Conservation (phyloP, 1,140 invertebrate genomes). For the Aporrectodea caliginosa region DNA sequence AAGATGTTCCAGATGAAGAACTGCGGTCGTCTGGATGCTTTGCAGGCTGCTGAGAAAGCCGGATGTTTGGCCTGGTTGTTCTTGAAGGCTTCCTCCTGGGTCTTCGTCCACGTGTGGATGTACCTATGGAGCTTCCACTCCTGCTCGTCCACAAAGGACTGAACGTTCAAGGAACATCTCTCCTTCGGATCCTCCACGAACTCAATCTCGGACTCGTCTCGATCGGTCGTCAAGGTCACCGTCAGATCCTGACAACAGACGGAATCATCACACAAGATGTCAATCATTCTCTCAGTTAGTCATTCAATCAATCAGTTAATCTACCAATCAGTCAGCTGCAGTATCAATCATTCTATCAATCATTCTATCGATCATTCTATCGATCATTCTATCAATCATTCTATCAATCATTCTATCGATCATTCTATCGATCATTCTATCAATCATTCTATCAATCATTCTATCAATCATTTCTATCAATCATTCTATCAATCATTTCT, state of each 20-base stretch:
- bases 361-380: not conserved
- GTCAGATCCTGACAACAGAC: slow-evolving; percentile 17
- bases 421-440: not conserved
- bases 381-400: not conserved
- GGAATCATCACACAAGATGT: not conserved
- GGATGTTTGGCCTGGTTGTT: slow-evolving; percentile 15
- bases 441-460: not conserved
- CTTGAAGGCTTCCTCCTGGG: slow-evolving; percentile 2
- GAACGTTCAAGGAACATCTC: slow-evolving; percentile 21
- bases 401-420: not conserved
- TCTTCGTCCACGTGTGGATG: slow-evolving; percentile 19
- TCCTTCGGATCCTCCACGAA: slow-evolving; percentile 18
- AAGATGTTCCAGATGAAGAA: slow-evolving; percentile 37
- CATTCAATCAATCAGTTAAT: not conserved
- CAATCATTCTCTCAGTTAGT: not conserved
- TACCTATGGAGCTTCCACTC: slow-evolving; percentile 22
- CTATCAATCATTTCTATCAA: not conserved
- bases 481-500: not conserved
- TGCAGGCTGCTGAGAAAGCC: slow-evolving; percentile 20
- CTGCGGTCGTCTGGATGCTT: slow-evolving; percentile 31
- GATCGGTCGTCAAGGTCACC: slow-evolving; percentile 12
- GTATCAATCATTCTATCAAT: not conserved
- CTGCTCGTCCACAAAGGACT: slow-evolving; percentile 23
- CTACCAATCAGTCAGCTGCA: not conserved
- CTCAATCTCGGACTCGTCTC: slow-evolving; percentile 19